Evolutionary conservation across 2,113 vertebrate species (phyloP), one percentile per base, ranked within the genome.

Genomic region (Corythaeola cristata): DNA sequence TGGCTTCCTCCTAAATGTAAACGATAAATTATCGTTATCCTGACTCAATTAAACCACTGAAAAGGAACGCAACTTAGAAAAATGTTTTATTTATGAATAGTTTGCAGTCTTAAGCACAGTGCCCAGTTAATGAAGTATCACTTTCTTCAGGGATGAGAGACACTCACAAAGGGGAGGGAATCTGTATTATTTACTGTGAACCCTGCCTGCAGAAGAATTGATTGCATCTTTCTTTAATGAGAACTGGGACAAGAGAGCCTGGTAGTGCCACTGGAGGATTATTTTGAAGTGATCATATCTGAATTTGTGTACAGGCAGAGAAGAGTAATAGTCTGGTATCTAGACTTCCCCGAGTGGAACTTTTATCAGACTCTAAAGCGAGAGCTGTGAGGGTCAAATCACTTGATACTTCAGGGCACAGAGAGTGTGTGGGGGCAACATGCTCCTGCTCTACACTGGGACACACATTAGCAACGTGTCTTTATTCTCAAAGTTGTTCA

Each of bases 81-180:
- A 95, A 95, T 88, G 85, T 96, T 96, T 92, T 92, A 95, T 97
- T 95, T 96, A 97, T 89, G 77, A 92, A n/a, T 20, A 69, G 85
- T 79, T 87, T 87, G 85, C 88, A 85, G 88, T 89, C 92, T 90
- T 47, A n/a, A 91, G 93, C 94, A 67, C 50, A 33, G 85, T 24
- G 66, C 71, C 92, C 94, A 69, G 85, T 41, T 95, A 83, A 94
- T 80, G 89, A 97, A 95, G 71, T 83, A 91, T 88, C 76, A 60
- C 85, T 94, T 89, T 92, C 79, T 92, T 77, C 78, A 87, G 85
- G 94, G 88, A 88, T 74, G 55, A 93, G 95, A 71, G 91, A 84
- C 68, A 72, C 77, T 89, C 76, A 71, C 53, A 92, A 58, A 89
- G 71, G 81, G 60, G 87, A 94, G 63, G 68, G 81, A 77, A 89